Evolutionary conservation across 2,888 invertebrate genomes (phyloP).

Genomic region (Amblyteles armatorius): DNA sequence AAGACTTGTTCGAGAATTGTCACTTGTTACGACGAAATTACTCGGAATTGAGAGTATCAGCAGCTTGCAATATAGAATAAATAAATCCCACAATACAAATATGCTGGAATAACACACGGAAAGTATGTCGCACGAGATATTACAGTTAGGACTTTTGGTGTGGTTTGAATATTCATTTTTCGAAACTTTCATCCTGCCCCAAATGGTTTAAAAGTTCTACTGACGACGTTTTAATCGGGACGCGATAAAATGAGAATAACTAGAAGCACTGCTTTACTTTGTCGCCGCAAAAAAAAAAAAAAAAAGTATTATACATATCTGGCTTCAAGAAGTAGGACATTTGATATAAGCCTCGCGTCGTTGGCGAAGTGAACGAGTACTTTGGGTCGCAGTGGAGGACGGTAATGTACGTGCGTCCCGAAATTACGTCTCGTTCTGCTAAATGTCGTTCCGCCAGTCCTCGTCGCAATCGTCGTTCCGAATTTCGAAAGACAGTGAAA

Average conservation of each 20-base stretch:
- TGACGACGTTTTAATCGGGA: not conserved
- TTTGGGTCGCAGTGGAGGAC: constrained; percentile 1
- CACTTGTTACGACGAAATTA: too few relatives aligned
- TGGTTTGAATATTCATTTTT: too few relatives aligned
- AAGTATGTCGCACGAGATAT: too few relatives aligned
- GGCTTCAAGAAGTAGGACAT: not conserved
- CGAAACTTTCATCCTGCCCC: too few relatives aligned
- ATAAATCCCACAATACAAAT: too few relatives aligned
- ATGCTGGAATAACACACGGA: too few relatives aligned
- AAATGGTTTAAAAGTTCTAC: too few relatives aligned
- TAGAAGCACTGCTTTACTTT: not conserved
- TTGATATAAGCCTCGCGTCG: not conserved
- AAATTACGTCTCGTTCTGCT: constrained; percentile 40
- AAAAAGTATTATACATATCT: not conserved
- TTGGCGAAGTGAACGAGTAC: constrained; percentile 20
- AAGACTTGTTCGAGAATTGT: too few relatives aligned
- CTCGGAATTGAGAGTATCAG: too few relatives aligned
- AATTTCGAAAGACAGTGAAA: constrained; percentile 14
- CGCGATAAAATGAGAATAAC: not conserved
- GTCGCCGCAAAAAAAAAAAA: not conserved
- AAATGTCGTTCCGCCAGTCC: constrained; percentile 35
- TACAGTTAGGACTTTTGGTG: too few relatives aligned
- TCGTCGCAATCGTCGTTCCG: constrained; percentile 17
- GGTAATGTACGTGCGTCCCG: constrained; percentile 22
- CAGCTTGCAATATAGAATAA: too few relatives aligned